Percentiles rank a stretch among this genome's conserved stretches.
Conservation (phyloP, 2,888 invertebrate genomes). For the Euproctis similis region DNA sequence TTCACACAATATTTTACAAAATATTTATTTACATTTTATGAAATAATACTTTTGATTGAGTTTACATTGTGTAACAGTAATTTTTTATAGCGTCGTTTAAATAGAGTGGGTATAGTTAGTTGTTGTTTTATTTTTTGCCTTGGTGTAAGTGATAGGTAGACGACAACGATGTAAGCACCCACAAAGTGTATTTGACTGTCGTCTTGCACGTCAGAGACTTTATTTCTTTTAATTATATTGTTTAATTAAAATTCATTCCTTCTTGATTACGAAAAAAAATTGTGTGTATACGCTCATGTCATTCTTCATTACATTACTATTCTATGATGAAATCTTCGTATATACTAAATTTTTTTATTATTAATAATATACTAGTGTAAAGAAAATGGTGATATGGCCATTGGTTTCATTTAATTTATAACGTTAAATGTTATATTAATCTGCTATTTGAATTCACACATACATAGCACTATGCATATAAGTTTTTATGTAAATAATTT, state of each 20-base stretch:
- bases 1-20: too few relatives aligned
- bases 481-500: conserved; percentile 66
- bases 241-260: conserved; percentile 58
- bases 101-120: conserved; percentile 10
- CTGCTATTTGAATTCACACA: conserved; percentile 35
- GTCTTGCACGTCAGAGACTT: conserved; percentile 29
- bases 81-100: conserved; percentile 21
- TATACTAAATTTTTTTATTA: conserved; percentile 34
- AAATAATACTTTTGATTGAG: too few relatives aligned
- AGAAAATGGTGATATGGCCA: conserved; percentile 41
- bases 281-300: conserved; percentile 42
- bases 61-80: neutral
- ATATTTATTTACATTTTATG: conserved; percentile 8
- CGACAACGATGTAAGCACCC: conserved; percentile 20
- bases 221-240: conserved; percentile 38
- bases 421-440: conserved; percentile 33
- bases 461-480: conserved; percentile 45
- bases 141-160: conserved; percentile 29
- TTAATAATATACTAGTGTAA: conserved; percentile 40
- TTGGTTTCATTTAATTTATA: conserved; percentile 33
- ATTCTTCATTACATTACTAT: too few relatives aligned
- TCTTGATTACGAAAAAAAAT: conserved; percentile 50
- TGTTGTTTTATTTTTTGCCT: conserved; percentile 13
- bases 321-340: conserved; percentile 24
- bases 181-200: conserved; percentile 16